Evolutionary conservation across 2,888 invertebrate genomes (phyloP).

Genomic region (Meganola albula): DNA sequence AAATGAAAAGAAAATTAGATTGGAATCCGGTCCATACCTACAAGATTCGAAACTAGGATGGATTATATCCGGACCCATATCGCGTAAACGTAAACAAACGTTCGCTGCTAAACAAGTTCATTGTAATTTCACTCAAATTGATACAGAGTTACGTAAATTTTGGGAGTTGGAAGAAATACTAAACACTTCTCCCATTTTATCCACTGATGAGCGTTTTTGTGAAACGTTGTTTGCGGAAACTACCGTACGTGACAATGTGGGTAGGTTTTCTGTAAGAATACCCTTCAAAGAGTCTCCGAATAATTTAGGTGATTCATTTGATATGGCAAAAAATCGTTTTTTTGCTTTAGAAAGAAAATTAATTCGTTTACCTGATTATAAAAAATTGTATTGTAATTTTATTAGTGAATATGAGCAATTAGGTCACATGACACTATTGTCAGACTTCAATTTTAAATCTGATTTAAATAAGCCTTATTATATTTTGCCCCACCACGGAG

Average conservation of each 20-base stretch:
- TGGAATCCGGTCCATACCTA: constrained; percentile 3
- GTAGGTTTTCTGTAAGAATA: constrained; percentile 11
- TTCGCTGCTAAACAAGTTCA: constrained; percentile 1
- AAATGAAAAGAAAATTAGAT: constrained; percentile 3
- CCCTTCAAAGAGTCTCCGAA: constrained; percentile 11
- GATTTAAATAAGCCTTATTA: not conserved
- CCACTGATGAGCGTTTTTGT: constrained; percentile 4
- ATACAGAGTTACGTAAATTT: not conserved
- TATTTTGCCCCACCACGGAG: constrained; percentile 11
- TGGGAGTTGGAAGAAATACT: constrained; percentile 5
- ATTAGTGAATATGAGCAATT: constrained; percentile 8
- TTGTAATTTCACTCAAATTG: not conserved
- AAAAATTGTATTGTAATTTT: constrained; percentile 6
- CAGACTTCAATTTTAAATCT: not conserved
- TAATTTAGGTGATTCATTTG: constrained; percentile 8
- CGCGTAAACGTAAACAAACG: no score
- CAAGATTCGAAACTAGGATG: constrained; percentile 4
- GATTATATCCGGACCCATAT: constrained; percentile 4
- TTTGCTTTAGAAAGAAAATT: constrained; percentile 13
- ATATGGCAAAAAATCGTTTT: constrained; percentile 6
- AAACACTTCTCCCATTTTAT: not conserved
- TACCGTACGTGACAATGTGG: constrained; percentile 4
- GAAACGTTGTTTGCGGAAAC: constrained; percentile 1
- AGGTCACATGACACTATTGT: constrained; percentile 8
- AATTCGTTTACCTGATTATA: constrained; percentile 4